Evolutionary conservation across 92 coral and sea anemone species (phyloP).

Genomic region (Actinostola sp.): DNA sequence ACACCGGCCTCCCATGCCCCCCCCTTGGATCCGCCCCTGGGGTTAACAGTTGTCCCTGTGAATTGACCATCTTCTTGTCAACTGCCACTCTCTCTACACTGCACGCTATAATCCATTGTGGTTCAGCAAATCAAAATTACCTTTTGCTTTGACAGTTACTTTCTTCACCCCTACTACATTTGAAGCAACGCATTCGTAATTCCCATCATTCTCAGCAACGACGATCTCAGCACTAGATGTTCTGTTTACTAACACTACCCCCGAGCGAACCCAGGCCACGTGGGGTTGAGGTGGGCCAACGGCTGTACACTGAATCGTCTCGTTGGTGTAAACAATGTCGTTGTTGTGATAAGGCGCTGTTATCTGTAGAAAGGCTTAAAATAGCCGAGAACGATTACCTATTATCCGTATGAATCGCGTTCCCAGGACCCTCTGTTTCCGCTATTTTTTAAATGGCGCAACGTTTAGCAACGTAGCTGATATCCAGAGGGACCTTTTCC

Average conservation of each 20-base stretch:
- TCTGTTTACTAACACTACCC: conserved; percentile 10
- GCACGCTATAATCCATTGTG: too few relatives aligned
- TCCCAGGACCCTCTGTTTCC: too few relatives aligned
- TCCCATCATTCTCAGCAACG: not conserved
- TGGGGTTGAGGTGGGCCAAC: not conserved
- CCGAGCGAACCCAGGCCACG: conserved; percentile 16
- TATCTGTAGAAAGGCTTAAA: not conserved
- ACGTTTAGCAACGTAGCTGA: too few relatives aligned
- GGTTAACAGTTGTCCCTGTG: too few relatives aligned
- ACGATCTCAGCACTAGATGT: conserved; percentile 10
- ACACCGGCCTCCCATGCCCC: too few relatives aligned
- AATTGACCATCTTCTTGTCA: too few relatives aligned
- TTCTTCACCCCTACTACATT: not conserved
- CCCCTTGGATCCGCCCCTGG: too few relatives aligned
- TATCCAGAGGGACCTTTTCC: too few relatives aligned
- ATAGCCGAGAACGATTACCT: not conserved
- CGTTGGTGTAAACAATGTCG: not conserved
- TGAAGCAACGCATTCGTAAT: conserved; percentile 15
- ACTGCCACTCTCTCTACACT: too few relatives aligned
- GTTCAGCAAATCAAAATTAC: not conserved
- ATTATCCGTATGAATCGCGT: not conserved
- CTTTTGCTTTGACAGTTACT: conserved; percentile 7
- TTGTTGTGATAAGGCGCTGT: not conserved
- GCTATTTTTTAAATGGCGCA: too few relatives aligned
- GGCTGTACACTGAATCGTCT: not conserved